A percentile compares a stretch with the other conserved stretches of the same genome.
phyloP scores from a whole-genome alignment of 2,113 vertebrate genomes.

The Erythrolamprus reginae region DNA sequence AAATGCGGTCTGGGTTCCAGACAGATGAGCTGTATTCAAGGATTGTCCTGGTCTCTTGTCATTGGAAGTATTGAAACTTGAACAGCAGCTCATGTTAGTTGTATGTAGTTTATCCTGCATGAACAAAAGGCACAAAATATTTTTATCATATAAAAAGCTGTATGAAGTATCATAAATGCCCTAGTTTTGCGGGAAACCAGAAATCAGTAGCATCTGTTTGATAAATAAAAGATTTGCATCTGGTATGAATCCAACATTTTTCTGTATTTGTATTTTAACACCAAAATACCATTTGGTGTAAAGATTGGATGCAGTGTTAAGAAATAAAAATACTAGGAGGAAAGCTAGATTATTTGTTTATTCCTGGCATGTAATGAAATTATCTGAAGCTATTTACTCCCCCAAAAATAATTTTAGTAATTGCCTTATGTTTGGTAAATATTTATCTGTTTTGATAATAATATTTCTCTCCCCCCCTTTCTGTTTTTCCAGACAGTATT shows the following conservation, averaged over 20 bases:
- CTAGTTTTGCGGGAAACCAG: neutral
- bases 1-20: too few relatives aligned
- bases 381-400: neutral
- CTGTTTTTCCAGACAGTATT: neutral
- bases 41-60: too few relatives aligned
- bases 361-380: neutral
- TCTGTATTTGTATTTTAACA: neutral
- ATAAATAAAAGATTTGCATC: conserved; percentile 3
- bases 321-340: neutral
- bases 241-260: neutral
- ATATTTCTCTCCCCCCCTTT: neutral
- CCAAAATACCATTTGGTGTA: neutral
- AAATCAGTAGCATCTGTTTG: neutral
- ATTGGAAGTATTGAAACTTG: neutral
- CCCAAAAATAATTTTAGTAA: neutral
- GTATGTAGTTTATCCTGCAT: neutral
- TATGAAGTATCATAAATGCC: neutral
- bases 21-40: too few relatives aligned
- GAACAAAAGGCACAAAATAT: neutral
- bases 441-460: neutral
- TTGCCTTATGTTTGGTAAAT: neutral
- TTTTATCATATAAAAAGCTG: neutral
- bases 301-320: neutral
- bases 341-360: neutral
- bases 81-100: neutral